Percentiles rank a stretch among this genome's conserved stretches.
Conservation (phyloP, 2,797 vertebrate genomes). For the Epinephelus awoara region DNA sequence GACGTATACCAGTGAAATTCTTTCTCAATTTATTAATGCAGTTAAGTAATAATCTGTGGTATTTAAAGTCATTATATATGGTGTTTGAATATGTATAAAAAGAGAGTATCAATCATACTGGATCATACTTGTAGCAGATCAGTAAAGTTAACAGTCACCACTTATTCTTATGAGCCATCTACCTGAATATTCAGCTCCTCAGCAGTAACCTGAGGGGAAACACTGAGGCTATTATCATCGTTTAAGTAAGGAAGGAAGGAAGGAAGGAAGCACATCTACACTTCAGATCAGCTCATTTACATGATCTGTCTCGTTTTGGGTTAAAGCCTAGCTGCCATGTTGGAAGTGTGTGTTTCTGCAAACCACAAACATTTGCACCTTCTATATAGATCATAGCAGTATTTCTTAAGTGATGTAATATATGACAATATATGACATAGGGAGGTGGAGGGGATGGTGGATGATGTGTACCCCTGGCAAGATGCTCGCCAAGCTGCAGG, state of each 20-base stretch:
- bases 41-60: neutral
- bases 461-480: too few species aligned
- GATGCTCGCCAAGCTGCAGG: too few species aligned
- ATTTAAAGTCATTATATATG: neutral
- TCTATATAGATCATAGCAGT: too few species aligned
- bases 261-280: neutral
- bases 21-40: neutral
- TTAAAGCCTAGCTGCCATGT: neutral
- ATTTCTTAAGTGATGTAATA: too few species aligned
- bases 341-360: too few species aligned
- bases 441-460: too few species aligned
- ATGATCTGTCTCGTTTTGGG: constrained; percentile 1
- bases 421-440: too few species aligned
- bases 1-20: neutral
- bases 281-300: constrained; percentile 10
- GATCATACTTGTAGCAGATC: neutral
- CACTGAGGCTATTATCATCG: neutral
- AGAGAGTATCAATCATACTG: too few species aligned
- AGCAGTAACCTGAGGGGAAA: neutral
- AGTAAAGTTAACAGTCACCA: neutral
- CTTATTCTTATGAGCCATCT: neutral
- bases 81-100: too few species aligned
- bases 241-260: neutral
- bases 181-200: neutral
- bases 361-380: too few species aligned